A percentile compares a stretch with the other conserved stretches of the same genome.
phyloP scores from a whole-genome alignment of 2,888 invertebrate species.

The Caenorhabditis afra region DNA sequence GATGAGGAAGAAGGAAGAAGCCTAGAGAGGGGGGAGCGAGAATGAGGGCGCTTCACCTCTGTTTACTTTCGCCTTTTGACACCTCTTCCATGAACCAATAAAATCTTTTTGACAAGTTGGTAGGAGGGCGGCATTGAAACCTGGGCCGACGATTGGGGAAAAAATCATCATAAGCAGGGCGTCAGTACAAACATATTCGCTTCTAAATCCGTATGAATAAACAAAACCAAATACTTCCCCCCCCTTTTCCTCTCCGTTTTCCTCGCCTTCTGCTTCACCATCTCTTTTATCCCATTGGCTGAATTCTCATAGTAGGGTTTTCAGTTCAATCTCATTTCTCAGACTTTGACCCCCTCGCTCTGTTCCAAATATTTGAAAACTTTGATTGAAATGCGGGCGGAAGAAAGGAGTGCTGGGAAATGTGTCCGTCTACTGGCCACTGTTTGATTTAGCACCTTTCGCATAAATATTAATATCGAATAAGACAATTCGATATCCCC shows the following conservation, averaged over 20 bases:
- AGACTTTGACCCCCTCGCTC: too few relatives aligned
- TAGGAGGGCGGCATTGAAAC: background rate
- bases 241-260: slow-evolving; percentile 5
- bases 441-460: slow-evolving; percentile 55
- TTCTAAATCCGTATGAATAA: slow-evolving; percentile 51
- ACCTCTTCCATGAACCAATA: slow-evolving; percentile 41
- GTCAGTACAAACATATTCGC: slow-evolving; percentile 47
- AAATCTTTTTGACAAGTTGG: slow-evolving; percentile 55
- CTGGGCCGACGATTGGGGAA: background rate
- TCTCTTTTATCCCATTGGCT: too few relatives aligned
- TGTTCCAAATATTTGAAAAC: background rate
- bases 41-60: slow-evolving; percentile 9
- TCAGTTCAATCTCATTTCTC: too few relatives aligned
- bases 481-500: slow-evolving; percentile 32
- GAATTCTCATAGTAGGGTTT: too few relatives aligned
- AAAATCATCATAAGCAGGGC: slow-evolving; percentile 22
- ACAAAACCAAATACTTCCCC: slow-evolving; percentile 26
- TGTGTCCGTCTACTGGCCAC: slow-evolving; percentile 4
- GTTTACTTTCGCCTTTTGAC: slow-evolving; percentile 49
- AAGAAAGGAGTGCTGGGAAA: background rate
- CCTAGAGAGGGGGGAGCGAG: too few relatives aligned
- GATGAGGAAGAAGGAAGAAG: slow-evolving; percentile 17
- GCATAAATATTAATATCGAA: slow-evolving; percentile 45
- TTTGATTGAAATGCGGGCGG: slow-evolving; percentile 14
- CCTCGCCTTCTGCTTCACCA: background rate